phyloP scores from a whole-genome alignment of 2,797 vertebrate genomes.

The Tragopan temminckii region DNA sequence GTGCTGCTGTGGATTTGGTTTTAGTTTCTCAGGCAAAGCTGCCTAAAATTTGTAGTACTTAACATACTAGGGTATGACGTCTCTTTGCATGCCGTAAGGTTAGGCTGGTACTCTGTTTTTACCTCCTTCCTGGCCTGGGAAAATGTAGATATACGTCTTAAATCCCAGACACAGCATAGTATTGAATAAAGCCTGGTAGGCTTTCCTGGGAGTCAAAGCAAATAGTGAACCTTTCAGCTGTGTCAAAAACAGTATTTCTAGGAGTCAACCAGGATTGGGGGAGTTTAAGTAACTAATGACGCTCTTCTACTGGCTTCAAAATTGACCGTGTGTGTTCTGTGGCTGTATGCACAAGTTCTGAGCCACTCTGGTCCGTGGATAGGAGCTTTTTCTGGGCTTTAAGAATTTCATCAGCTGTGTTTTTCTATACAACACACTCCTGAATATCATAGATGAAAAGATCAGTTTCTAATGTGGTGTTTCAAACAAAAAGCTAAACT shows the following conservation, averaged over 20 bases:
- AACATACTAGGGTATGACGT: neutral
- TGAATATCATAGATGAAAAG: neutral
- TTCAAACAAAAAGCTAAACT: neutral
- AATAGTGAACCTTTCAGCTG: neutral
- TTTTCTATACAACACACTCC: neutral
- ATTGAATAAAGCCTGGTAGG: neutral
- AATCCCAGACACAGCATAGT: neutral
- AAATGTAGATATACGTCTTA: neutral
- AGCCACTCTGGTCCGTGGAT: neutral
- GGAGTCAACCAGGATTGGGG: accelerated
- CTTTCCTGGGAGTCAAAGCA: neutral
- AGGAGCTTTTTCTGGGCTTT: neutral
- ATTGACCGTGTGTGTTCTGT: neutral
- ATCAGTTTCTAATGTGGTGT: neutral
- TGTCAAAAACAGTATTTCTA: neutral
- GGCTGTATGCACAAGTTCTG: neutral
- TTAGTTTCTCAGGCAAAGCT: neutral
- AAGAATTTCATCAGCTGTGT: accelerated
- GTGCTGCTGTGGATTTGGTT: neutral
- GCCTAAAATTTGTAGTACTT: neutral
- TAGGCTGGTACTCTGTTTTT: neutral
- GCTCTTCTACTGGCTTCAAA: neutral
- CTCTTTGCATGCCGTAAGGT: accelerated
- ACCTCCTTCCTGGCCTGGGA: neutral
- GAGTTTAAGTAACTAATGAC: neutral